phyloP scores from a whole-genome alignment of 2,113 vertebrate species.

The Hippocampus abdominalis region DNA sequence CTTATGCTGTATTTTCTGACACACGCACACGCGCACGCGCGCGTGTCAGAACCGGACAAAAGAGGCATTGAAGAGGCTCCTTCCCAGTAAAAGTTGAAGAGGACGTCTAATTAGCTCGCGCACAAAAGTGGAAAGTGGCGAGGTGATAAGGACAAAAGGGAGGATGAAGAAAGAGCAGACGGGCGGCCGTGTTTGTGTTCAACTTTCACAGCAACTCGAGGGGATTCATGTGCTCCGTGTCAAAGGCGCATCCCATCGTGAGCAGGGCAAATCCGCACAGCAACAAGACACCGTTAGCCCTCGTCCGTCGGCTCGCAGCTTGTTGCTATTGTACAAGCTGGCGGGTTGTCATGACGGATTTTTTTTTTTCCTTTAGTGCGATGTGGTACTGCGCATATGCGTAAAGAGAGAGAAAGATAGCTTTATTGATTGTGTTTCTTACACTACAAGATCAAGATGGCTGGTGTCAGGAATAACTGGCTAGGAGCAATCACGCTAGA shows the following conservation, averaged over 20 bases:
- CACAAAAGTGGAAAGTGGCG: slow-evolving; percentile 73
- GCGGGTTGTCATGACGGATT: slow-evolving; percentile 20
- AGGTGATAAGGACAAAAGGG: slow-evolving; percentile 76
- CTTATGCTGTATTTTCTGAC: slow-evolving; percentile 17
- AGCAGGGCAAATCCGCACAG: not conserved
- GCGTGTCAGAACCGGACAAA: slow-evolving; percentile 62
- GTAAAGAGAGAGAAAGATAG: no score
- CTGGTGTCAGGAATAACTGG: no score
- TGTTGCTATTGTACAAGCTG: no score
- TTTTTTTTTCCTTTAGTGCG: no score
- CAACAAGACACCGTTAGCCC: not conserved
- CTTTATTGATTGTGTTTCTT: no score
- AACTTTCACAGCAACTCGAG: not conserved
- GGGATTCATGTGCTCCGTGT: not conserved
- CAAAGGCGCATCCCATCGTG: not conserved
- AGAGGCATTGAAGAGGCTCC: slow-evolving; percentile 72
- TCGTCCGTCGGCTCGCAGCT: no score
- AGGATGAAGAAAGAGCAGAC: slow-evolving; percentile 62
- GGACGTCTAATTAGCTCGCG: slow-evolving; percentile 76
- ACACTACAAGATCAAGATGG: no score
- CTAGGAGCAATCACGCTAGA: no score
- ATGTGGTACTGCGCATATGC: no score
- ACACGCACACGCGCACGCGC: slow-evolving; percentile 33
- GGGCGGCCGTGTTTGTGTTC: slow-evolving; percentile 27
- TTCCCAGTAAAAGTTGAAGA: slow-evolving; percentile 76